Percentiles rank a stretch among this genome's conserved stretches.
Conservation (phyloP, 2,797 vertebrate genomes). For the Orestias chungarensis region DNA sequence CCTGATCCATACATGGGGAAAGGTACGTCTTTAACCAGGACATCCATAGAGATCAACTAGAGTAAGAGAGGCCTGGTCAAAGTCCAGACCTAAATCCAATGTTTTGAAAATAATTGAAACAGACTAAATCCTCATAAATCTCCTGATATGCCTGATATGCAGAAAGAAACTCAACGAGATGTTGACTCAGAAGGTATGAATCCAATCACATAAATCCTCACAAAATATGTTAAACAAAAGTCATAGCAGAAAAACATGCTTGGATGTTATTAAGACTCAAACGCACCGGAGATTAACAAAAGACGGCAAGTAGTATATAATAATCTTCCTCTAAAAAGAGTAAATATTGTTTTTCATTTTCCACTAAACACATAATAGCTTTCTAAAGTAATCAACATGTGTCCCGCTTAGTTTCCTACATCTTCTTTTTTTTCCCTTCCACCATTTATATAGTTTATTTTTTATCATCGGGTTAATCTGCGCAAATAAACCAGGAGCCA, state of each 20-base stretch:
- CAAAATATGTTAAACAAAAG: too few relatives aligned
- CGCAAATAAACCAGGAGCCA: neutral
- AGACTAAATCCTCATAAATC: too few relatives aligned
- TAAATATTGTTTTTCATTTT: constrained; percentile 13
- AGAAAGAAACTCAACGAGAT: too few relatives aligned
- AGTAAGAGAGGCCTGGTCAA: neutral
- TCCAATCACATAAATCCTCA: too few relatives aligned
- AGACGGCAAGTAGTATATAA: constrained; percentile 6
- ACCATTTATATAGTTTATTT: neutral
- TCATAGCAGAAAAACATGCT: too few relatives aligned
- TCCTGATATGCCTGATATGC: too few relatives aligned
- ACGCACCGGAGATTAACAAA: too few relatives aligned
- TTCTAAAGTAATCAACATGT: constrained; percentile 13
- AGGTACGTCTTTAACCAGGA: neutral
- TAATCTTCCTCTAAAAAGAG: too few relatives aligned
- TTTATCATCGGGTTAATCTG: neutral
- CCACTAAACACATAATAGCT: constrained; percentile 11
- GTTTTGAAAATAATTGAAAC: neutral
- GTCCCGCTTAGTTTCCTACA: neutral
- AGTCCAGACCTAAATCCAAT: neutral
- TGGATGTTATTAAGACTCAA: too few relatives aligned
- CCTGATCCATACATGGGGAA: neutral
- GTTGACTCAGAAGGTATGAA: too few relatives aligned
- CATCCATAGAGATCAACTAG: neutral
- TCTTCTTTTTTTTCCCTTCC: neutral